Percentiles rank a stretch among this genome's conserved stretches.
These are phyloP conservation scores for Cuculus canorus DNA, from an alignment of 2,797 vertebrate species.

Conservation along the genomic window DNA sequence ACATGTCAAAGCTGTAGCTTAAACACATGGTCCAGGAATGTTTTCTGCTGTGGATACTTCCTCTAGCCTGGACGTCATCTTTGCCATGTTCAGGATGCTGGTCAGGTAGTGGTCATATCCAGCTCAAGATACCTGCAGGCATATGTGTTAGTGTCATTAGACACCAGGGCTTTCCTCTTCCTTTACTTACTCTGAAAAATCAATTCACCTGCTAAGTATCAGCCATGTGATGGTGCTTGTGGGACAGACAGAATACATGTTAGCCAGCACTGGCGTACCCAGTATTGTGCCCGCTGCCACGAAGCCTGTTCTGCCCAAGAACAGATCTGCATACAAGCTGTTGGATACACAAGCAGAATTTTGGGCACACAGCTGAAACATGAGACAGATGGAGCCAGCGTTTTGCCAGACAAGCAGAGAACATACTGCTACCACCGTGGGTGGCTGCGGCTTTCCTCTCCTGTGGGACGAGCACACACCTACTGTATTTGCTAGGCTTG, in stretches of 20 bases:
- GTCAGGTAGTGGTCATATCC: rapidly evolving
- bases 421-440: rapidly evolving
- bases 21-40: rapidly evolving
- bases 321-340: too few species aligned
- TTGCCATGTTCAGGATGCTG: not conserved
- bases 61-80: not conserved
- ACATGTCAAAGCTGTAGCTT: not conserved
- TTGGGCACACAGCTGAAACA: not conserved
- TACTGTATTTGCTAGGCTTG: not conserved
- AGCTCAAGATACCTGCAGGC: not conserved
- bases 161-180: not conserved
- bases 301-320: not conserved
- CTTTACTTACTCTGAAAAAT: not conserved
- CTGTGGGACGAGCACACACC: rapidly evolving
- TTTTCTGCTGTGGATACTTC: not conserved
- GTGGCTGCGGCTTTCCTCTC: not conserved
- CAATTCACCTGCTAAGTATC: not conserved
- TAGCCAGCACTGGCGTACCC: not conserved
- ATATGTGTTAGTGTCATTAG: not conserved
- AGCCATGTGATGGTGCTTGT: not conserved
- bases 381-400: not conserved
- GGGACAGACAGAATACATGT: not conserved
- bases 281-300: not conserved
- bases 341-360: not conserved
- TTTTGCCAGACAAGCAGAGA: not conserved